Percentiles rank a stretch among this genome's conserved stretches.
phyloP scores from a whole-genome alignment of 2,113 vertebrate genomes.

The Macquaria australasica region DNA sequence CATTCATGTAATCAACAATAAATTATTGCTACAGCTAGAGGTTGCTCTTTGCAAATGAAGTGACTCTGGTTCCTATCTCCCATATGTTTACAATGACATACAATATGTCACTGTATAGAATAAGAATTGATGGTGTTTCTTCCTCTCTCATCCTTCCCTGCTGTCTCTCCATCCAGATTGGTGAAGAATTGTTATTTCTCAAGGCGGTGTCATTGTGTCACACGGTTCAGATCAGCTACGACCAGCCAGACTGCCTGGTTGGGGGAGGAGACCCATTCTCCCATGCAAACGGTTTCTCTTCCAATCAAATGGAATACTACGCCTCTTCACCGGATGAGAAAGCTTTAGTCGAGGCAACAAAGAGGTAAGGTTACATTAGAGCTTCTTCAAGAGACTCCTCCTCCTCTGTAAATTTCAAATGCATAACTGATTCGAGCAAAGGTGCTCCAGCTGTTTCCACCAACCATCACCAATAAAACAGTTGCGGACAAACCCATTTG shows the following conservation, averaged over 20 bases:
- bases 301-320: conserved; percentile 91
- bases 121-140: not conserved
- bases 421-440: not conserved
- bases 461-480: not conserved
- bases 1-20: not conserved
- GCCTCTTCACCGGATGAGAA: conserved; percentile 98
- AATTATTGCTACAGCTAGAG: not conserved
- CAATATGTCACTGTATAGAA: not conserved
- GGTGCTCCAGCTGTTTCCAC: not conserved
- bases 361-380: conserved; percentile 83
- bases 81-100: not conserved
- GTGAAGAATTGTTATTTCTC: conserved; percentile 93
- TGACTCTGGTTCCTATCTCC: not conserved
- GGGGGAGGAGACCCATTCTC: conserved; percentile 84
- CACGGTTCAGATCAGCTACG: conserved; percentile 95
- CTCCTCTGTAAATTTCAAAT: not conserved
- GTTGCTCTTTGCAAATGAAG: too few species aligned
- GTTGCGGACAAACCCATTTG: not conserved
- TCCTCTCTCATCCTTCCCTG: conserved; percentile 10
- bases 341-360: conserved; percentile 95
- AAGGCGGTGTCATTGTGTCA: conserved; percentile 97
- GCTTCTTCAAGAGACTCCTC: not conserved
- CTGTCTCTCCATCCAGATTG: conserved; percentile 78
- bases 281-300: conserved; percentile 85
- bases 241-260: conserved; percentile 86